A percentile compares a stretch with the other conserved stretches of the same genome.
Conservation (phyloP, 2,797 vertebrate species). For the Phylloscopus collybita region DNA sequence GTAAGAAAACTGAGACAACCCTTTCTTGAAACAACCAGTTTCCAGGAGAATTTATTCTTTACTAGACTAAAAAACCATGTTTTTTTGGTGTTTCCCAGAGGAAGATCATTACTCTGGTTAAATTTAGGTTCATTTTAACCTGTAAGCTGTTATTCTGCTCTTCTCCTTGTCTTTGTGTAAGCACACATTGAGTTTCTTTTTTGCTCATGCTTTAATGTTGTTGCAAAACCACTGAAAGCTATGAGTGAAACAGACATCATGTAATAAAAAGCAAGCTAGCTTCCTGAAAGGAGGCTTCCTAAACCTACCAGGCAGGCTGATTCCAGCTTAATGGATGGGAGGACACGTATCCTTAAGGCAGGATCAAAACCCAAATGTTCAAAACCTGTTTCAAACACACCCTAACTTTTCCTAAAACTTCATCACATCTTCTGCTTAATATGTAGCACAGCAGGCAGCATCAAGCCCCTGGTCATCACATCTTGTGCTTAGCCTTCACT, state of each 20-base stretch:
- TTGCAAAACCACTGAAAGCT: neutral
- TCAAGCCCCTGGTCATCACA: neutral
- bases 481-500: neutral
- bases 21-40: neutral
- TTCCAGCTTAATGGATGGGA: neutral
- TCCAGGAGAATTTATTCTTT: neutral
- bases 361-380: neutral
- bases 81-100: neutral
- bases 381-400: neutral
- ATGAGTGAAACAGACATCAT: neutral
- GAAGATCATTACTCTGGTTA: neutral
- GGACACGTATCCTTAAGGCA: neutral
- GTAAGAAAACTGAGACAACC: neutral
- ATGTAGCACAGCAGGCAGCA: neutral
- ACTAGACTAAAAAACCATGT: neutral
- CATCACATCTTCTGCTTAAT: neutral
- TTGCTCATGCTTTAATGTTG: neutral
- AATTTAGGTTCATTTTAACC: neutral
- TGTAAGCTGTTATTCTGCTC: neutral
- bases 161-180: neutral
- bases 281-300: neutral
- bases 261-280: neutral
- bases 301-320: neutral
- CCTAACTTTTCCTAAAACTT: neutral
- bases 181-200: neutral